A percentile compares a stretch with the other conserved stretches of the same genome.
These are phyloP conservation scores for Leptopilina clavipes DNA, from an alignment of 1,140 invertebrate genomes.

Conservation along the genomic window DNA sequence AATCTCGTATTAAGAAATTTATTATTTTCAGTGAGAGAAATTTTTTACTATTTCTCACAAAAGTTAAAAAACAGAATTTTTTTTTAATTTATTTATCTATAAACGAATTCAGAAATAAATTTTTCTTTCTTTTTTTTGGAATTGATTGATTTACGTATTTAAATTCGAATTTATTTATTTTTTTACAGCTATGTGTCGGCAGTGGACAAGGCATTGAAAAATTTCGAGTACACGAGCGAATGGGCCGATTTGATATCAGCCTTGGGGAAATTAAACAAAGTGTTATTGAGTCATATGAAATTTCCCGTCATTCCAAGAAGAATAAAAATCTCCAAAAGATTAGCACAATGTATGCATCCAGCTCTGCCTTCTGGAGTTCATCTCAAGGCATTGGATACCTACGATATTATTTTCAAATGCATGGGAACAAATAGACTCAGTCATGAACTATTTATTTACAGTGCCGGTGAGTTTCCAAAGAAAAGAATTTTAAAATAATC, in stretches of 20 bases:
- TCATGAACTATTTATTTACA: conserved; percentile 92
- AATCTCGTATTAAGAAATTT: too few relatives aligned
- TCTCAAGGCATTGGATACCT: conserved; percentile 94
- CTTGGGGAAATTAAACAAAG: conserved; percentile 94
- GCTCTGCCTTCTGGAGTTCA: conserved; percentile 94
- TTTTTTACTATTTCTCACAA: too few relatives aligned
- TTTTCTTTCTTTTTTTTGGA: too few relatives aligned
- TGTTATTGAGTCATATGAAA: conserved; percentile 85
- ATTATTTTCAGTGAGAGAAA: too few relatives aligned
- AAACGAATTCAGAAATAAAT: too few relatives aligned
- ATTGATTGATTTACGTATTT: too few relatives aligned
- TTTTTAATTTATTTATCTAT: too few relatives aligned
- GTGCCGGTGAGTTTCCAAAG: conserved; percentile 76
- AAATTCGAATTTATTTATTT: conserved; percentile 26
- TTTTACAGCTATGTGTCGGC: conserved; percentile 81
- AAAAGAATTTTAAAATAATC: too few relatives aligned
- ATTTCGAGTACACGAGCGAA: conserved; percentile 95
- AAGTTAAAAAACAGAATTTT: too few relatives aligned
- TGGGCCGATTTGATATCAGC: conserved; percentile 97
- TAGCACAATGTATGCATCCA: conserved; percentile 97
- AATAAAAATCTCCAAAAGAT: conserved; percentile 93
- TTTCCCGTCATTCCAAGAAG: conserved; percentile 92
- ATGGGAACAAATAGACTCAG: conserved; percentile 89
- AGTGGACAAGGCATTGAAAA: conserved; percentile 93
- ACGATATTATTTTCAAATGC: conserved; percentile 94